These are phyloP conservation scores for Trissonchulus sp. DNA, from an alignment of 2,888 invertebrate genomes.

Conservation along the genomic window DNA sequence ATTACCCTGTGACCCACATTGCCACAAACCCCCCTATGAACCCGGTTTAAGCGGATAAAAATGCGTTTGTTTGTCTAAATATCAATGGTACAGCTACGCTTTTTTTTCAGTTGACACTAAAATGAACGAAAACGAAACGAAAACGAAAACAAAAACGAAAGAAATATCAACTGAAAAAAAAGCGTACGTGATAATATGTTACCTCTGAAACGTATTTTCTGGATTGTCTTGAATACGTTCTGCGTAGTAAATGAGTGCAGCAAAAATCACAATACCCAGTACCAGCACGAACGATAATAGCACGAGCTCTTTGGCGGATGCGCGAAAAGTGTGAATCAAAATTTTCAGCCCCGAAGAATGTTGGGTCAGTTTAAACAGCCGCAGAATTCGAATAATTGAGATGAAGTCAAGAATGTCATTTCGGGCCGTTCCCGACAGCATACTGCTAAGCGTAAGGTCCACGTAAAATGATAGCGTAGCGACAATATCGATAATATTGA, in stretches of 20 bases:
- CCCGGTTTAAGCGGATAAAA: too few relatives aligned
- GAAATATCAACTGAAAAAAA: too few relatives aligned
- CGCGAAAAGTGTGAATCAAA: constrained; percentile 84
- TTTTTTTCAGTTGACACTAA: too few relatives aligned
- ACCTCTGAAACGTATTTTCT: constrained; percentile 76
- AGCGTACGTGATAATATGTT: too few relatives aligned
- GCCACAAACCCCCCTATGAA: too few relatives aligned
- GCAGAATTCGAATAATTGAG: constrained; percentile 82
- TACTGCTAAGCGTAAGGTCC: constrained; percentile 57
- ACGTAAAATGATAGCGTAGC: constrained; percentile 97
- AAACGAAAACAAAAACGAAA: too few relatives aligned
- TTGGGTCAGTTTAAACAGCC: constrained; percentile 72
- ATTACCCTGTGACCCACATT: too few relatives aligned
- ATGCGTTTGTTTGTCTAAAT: too few relatives aligned
- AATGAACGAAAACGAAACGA: too few relatives aligned
- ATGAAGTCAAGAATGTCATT: constrained; percentile 78
- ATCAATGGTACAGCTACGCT: too few relatives aligned
- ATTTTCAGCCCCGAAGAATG: constrained; percentile 87
- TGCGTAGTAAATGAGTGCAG: constrained; percentile 87
- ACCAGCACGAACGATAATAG: constrained; percentile 88
- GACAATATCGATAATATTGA: constrained; percentile 96
- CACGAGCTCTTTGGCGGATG: constrained; percentile 81
- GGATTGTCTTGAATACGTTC: constrained; percentile 87
- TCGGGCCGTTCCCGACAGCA: constrained; percentile 43
- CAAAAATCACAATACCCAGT: constrained; percentile 89